phyloP scores from a whole-genome alignment of 2,888 invertebrate genomes.

The Epinotia ramella region DNA sequence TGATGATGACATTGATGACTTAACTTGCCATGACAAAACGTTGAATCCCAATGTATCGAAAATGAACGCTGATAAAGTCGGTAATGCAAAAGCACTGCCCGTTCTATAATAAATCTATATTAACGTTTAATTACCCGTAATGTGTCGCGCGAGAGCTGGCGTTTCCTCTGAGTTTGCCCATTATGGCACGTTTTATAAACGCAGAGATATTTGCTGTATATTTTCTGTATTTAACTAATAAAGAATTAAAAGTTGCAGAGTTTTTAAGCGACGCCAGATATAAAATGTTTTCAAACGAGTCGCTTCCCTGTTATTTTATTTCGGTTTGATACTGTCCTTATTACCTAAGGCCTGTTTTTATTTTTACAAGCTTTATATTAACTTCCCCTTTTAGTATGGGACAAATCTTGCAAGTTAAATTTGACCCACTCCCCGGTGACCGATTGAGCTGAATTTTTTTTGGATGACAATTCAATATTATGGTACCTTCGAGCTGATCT shows the following conservation, averaged over 20 bases:
- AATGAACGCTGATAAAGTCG: neutral
- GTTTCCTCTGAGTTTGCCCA: neutral
- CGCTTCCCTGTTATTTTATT: neutral
- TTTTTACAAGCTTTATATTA: no score
- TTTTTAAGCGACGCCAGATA: neutral
- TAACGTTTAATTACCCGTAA: neutral
- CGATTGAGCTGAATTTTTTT: no score
- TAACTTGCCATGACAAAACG: no score
- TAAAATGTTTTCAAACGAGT: neutral
- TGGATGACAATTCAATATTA: no score
- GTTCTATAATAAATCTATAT: slow-evolving; percentile 1
- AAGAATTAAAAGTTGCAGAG: neutral
- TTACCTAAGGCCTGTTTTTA: neutral
- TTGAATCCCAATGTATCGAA: neutral
- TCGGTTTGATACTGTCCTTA: neutral
- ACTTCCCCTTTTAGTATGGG: no score
- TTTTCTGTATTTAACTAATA: slow-evolving; percentile 11
- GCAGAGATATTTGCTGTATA: neutral
- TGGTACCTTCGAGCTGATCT: no score
- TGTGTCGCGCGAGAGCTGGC: neutral
- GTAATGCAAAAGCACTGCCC: neutral
- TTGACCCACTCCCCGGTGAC: no score
- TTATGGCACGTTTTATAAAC: slow-evolving; percentile 5
- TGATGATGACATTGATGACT: no score
- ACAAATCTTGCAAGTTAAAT: no score